Percentiles rank a stretch among this genome's conserved stretches.
Conservation (phyloP, 2,888 invertebrate species). For the Dusona sp. region DNA sequence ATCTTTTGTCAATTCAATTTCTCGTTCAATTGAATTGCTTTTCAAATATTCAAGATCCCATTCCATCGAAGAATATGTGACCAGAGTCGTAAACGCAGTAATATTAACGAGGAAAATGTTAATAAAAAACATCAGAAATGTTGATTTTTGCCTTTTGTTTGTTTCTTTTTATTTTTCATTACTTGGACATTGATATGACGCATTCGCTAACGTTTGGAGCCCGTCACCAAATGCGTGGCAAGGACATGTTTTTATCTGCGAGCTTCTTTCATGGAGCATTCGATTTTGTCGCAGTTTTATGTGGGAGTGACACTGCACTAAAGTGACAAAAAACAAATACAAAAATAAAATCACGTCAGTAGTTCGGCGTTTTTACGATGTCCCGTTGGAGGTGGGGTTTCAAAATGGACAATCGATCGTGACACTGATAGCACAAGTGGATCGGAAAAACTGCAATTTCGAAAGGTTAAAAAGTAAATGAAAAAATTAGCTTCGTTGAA, state of each 20-base stretch:
- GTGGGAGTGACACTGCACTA: constrained; percentile 7
- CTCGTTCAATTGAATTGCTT: neutral
- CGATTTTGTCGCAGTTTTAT: constrained; percentile 24
- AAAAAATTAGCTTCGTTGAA: neutral
- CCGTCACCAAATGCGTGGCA: neutral
- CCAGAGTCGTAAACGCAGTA: neutral
- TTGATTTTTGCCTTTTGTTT: neutral
- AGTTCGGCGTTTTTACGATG: neutral
- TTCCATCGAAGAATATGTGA: neutral
- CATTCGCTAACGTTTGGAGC: neutral
- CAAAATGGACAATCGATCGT: neutral
- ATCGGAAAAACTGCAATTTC: neutral
- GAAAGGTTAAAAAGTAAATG: neutral
- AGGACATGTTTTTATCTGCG: neutral
- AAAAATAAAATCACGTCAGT: constrained; percentile 33
- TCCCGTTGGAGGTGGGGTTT: neutral
- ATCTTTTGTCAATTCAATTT: neutral
- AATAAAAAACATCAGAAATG: neutral
- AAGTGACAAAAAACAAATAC: constrained; percentile 26
- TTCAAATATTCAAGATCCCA: neutral
- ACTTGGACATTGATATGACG: neutral
- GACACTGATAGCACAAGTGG: constrained; percentile 2
- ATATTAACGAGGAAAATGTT: neutral
- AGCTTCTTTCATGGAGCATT: constrained; percentile 15
- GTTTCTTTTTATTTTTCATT: neutral